Percentiles rank a stretch among this genome's conserved stretches.
These are phyloP conservation scores for Ecliptopera silaceata DNA, from an alignment of 2,888 invertebrate genomes.

Conservation along the genomic window DNA sequence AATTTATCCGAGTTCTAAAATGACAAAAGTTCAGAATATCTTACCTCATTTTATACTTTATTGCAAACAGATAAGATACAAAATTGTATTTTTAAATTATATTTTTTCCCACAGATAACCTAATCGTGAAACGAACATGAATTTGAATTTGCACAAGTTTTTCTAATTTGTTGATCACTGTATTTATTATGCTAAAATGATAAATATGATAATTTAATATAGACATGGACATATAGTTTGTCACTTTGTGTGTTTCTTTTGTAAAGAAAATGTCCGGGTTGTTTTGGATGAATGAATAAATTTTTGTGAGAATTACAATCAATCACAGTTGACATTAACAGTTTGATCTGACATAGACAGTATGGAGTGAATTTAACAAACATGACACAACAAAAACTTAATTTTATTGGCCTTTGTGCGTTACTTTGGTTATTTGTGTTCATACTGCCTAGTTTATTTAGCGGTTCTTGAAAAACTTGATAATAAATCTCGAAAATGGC, in stretches of 20 bases:
- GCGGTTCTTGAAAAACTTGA: not conserved
- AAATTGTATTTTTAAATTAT: not conserved
- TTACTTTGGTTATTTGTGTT: not conserved
- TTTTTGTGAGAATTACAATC: too few relatives aligned
- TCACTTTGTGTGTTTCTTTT: too few relatives aligned
- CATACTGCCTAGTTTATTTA: not conserved
- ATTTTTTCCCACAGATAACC: constrained; percentile 4
- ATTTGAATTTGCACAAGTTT: too few relatives aligned
- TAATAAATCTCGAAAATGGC: constrained; percentile 77
- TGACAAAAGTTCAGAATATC: not conserved
- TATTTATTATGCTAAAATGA: too few relatives aligned
- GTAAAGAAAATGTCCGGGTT: too few relatives aligned
- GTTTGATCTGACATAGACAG: constrained; percentile 13
- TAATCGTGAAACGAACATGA: too few relatives aligned
- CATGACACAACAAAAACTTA: constrained; percentile 19
- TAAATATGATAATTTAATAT: too few relatives aligned
- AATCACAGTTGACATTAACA: not conserved
- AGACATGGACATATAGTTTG: too few relatives aligned
- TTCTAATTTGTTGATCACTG: too few relatives aligned
- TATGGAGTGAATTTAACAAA: not conserved
- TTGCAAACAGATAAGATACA: rapidly evolving
- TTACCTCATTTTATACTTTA: not conserved
- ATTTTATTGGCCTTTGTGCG: not conserved
- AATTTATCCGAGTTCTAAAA: not conserved
- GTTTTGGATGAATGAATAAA: too few relatives aligned